Evolutionary conservation across 2,888 invertebrate genomes (phyloP).

Genomic region (Cartodere bifasciata): DNA sequence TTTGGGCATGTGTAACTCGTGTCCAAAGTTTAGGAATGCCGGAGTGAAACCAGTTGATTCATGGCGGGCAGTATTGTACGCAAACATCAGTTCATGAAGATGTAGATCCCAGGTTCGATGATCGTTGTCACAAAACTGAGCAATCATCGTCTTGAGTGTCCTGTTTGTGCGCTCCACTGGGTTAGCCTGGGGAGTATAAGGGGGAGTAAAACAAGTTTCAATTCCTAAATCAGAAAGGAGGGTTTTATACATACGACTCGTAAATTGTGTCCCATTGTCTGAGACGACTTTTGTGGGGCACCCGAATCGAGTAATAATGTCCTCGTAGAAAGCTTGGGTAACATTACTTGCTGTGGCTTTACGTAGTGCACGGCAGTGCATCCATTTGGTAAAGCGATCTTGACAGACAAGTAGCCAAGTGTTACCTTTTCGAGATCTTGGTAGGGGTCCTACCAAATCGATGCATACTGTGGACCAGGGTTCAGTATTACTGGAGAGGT

Average conservation of each 20-base stretch:
- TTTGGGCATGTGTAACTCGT: too few species aligned
- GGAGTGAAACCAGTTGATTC: conserved; percentile 13
- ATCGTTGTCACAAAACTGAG: conserved; percentile 12
- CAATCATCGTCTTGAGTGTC: conserved; percentile 17
- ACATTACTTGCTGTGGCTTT: too few species aligned
- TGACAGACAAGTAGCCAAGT: too few species aligned
- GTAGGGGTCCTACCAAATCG: too few species aligned
- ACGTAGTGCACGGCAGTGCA: too few species aligned
- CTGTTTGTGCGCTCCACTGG: conserved; percentile 19
- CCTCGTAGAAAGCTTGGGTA: too few species aligned
- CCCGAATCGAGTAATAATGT: too few species aligned
- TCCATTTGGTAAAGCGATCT: too few species aligned
- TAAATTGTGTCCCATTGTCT: conserved; percentile 19
- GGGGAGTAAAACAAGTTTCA: conserved; percentile 9
- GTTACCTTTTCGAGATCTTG: too few species aligned
- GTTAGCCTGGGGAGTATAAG: conserved; percentile 19
- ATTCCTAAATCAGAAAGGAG: conserved; percentile 10
- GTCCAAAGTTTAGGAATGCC: conserved; percentile 14
- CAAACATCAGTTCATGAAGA: conserved; percentile 15
- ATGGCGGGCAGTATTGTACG: conserved; percentile 14
- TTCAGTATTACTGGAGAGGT: too few species aligned
- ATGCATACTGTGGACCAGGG: too few species aligned
- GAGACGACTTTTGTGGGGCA: conserved; percentile 13
- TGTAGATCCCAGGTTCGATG: conserved; percentile 19
- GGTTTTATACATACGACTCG: conserved; percentile 9